Percentiles rank a stretch among this genome's conserved stretches.
phyloP scores from a whole-genome alignment of 2,797 vertebrate species.

The Lindbergichthys nudifrons region DNA sequence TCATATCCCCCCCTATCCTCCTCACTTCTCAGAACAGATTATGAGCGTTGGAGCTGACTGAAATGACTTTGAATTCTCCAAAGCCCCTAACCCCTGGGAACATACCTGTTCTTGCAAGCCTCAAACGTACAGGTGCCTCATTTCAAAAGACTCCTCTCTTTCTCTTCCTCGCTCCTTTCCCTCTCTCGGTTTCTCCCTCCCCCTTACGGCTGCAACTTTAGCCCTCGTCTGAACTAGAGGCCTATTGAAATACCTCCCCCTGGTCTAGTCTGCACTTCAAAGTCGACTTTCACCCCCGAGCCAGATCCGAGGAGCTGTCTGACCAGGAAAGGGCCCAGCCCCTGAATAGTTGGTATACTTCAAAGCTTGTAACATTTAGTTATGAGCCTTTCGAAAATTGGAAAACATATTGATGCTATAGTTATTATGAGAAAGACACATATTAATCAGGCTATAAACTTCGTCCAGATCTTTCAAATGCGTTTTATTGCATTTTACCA shows the following conservation, averaged over 20 bases:
- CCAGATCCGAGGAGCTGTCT: constrained; percentile 61
- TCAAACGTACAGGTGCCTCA: constrained; percentile 77
- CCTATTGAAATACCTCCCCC: constrained; percentile 77
- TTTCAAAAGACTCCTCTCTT: constrained; percentile 72
- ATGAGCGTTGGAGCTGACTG: constrained; percentile 57
- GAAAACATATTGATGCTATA: constrained; percentile 13
- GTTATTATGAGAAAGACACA: no score
- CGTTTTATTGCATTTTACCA: background rate
- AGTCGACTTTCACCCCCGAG: constrained; percentile 73
- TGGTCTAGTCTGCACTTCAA: constrained; percentile 80
- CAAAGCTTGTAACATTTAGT: constrained; percentile 62
- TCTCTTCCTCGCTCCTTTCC: constrained; percentile 30
- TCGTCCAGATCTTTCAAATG: background rate
- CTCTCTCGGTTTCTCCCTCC: constrained; percentile 48
- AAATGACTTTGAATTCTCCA: constrained; percentile 68
- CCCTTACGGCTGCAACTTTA: constrained; percentile 69
- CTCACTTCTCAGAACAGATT: constrained; percentile 60
- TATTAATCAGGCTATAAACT: background rate
- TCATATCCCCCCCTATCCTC: constrained; percentile 57
- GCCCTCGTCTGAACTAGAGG: constrained; percentile 60
- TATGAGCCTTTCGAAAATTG: constrained; percentile 65
- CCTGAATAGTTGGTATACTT: constrained; percentile 62
- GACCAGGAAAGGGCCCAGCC: constrained; percentile 49
- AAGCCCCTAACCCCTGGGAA: constrained; percentile 72
- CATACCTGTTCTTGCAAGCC: constrained; percentile 77